phyloP scores from a whole-genome alignment of 2,113 vertebrate genomes.

The Tursiops truncatus region DNA sequence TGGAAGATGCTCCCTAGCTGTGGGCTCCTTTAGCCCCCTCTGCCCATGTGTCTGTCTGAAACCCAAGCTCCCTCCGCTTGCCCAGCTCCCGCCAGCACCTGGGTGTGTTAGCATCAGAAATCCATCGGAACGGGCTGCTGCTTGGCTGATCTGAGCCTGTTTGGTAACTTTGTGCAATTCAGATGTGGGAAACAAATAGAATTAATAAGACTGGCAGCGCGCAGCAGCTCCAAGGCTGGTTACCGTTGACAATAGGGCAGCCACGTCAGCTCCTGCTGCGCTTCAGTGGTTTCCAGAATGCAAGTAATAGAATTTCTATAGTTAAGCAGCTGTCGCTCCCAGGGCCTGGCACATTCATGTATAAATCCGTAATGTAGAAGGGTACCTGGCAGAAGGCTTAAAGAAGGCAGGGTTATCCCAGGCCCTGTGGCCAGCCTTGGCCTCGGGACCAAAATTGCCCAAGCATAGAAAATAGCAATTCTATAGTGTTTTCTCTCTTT shows the following conservation, averaged over 20 bases:
- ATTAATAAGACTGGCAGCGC: conserved; percentile 6
- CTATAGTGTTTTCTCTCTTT: neutral
- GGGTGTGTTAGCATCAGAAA: neutral
- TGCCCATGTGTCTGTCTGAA: neutral
- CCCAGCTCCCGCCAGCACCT: neutral
- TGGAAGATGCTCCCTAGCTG: neutral
- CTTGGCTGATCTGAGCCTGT: neutral
- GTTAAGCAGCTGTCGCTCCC: conserved; percentile 58
- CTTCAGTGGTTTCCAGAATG: conserved; percentile 47
- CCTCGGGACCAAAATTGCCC: neutral
- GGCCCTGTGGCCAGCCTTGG: neutral
- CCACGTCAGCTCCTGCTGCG: neutral
- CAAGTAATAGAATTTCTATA: conserved; percentile 59
- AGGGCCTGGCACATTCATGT: neutral
- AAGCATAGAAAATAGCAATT: neutral
- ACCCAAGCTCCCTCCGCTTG: neutral
- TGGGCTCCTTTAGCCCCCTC: neutral
- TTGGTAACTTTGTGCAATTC: conserved; percentile 42
- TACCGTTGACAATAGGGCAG: neutral
- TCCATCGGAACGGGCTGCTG: neutral
- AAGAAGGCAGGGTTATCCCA: neutral
- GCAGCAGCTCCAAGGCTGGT: conserved; percentile 25
- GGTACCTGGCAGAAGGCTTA: neutral
- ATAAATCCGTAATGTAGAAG: neutral
- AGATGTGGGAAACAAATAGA: conserved; percentile 32